A percentile compares a stretch with the other conserved stretches of the same genome.
Conservation (phyloP, 2,888 invertebrate species). For the Odontomyia ornata region DNA sequence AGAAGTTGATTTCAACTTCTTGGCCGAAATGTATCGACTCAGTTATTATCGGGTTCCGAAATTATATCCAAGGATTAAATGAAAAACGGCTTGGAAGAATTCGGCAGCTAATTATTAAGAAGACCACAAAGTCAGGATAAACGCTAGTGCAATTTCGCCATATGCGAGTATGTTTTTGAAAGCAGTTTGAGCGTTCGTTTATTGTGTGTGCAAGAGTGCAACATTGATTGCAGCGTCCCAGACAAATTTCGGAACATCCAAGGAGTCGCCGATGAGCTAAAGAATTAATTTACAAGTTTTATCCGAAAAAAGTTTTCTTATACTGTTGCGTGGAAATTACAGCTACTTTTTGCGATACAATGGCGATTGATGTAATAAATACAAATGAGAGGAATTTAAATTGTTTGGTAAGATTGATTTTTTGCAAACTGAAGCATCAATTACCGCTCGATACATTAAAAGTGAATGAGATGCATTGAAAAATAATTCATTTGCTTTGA, state of each 20-base stretch:
- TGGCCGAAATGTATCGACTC: not conserved
- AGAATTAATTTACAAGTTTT: constrained; percentile 33
- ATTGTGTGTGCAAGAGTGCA: not conserved
- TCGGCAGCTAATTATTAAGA: constrained; percentile 42
- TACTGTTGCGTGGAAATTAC: not conserved
- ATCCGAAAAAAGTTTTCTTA: not conserved
- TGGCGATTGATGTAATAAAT: constrained; percentile 10
- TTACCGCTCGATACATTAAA: not conserved
- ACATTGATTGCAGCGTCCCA: not conserved
- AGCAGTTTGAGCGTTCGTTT: not conserved
- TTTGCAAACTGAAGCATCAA: constrained; percentile 2
- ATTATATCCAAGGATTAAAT: constrained; percentile 38
- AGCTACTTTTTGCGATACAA: not conserved
- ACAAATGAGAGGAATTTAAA: constrained; percentile 17
- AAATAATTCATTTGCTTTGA: not conserved
- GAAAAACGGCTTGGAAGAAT: constrained; percentile 37
- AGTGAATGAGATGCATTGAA: not conserved
- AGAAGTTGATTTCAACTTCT: constrained; percentile 1
- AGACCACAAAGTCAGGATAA: constrained; percentile 25
- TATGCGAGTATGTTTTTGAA: constrained; percentile 31
- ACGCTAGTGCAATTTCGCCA: constrained; percentile 3
- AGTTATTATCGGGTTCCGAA: constrained; percentile 35
- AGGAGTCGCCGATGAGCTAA: not conserved
- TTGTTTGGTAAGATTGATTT: constrained; percentile 13
- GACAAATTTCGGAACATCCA: not conserved